Base-by-base conservation (phyloP, 2,888 invertebrate genomes). In the Sericinus montela region DNA sequence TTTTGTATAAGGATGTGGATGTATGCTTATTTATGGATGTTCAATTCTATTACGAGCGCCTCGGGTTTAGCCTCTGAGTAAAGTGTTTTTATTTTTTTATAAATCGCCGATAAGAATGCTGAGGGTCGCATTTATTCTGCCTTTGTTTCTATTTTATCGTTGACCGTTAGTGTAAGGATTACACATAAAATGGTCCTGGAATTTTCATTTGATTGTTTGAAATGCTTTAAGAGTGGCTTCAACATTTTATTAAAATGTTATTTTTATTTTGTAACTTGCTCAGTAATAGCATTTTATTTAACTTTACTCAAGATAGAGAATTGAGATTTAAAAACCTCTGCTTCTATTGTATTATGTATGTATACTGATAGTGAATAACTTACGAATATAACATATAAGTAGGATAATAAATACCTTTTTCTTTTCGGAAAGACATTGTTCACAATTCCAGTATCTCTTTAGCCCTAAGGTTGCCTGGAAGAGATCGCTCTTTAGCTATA, bases 51-150 rank as follows among this genome's bases (percentile, higher is more conserved):
- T 39, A 16, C 35, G 19, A 29, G n/a, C 39, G 13, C 29, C 16
- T 16, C 16, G 13, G 16, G 16, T 7, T 15, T 43, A 14, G 25
- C 11, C 14, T 28, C 39, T n/a, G n/a, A 19, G 7, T 10, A 30
- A 35, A 37, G 11, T 34, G 14, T 44, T 29, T 28, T 40, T 46
- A 38, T 47, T 46, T 32, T 39, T 46, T 32, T 38, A 37, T 30
- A 38, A 42, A 32, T 37, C 37, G 30, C 14, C 45, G 32, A 40
- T 46, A 46, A 46, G 28, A 40, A 32, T 28, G 28, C 28, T 25
- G 40, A 40, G 16, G 35, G 35, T 32, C 45, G 28, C 8, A 28
- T 46, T 40, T 46, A 40, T 40, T 46, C 25, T 23, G 46, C 32
- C 23, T 30, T 39, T 46, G 34, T 46, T 39, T 30, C 29, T 35